Percentiles rank a stretch among this genome's conserved stretches.
phyloP scores from a whole-genome alignment of 2,888 invertebrate species.

The Escarpia spicata region DNA sequence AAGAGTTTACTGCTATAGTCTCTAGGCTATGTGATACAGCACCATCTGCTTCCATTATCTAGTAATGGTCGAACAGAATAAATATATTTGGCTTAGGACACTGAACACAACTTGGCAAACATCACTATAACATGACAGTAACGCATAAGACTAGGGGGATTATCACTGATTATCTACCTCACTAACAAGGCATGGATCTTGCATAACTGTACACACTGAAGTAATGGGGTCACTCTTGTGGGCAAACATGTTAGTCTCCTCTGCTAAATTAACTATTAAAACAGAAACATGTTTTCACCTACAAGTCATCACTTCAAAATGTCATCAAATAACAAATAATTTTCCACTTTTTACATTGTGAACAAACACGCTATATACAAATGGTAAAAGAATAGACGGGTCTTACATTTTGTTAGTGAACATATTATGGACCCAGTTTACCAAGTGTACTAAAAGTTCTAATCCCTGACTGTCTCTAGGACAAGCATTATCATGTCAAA shows the following conservation, averaged over 20 bases:
- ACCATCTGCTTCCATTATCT: neutral
- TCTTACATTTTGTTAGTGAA: neutral
- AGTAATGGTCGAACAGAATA: neutral
- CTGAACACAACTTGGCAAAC: conserved; percentile 1
- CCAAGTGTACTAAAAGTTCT: neutral
- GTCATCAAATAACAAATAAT: too few species aligned
- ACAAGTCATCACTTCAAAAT: too few species aligned
- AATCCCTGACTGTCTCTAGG: neutral
- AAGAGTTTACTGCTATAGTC: too few species aligned
- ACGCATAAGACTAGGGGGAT: neutral
- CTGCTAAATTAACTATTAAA: too few species aligned
- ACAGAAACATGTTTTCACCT: too few species aligned
- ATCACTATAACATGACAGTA: neutral
- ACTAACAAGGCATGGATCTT: neutral
- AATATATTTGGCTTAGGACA: neutral
- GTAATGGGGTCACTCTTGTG: neutral
- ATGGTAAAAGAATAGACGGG: neutral
- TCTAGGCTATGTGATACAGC: too few species aligned
- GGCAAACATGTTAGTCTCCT: neutral
- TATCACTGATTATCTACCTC: neutral
- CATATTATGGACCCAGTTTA: neutral
- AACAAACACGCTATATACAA: neutral
- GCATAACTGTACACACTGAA: neutral
- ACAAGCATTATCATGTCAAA: neutral
- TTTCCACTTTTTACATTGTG: too few species aligned